Conservation (phyloP, 2,113 vertebrate species). For the Micromys minutus region DNA sequence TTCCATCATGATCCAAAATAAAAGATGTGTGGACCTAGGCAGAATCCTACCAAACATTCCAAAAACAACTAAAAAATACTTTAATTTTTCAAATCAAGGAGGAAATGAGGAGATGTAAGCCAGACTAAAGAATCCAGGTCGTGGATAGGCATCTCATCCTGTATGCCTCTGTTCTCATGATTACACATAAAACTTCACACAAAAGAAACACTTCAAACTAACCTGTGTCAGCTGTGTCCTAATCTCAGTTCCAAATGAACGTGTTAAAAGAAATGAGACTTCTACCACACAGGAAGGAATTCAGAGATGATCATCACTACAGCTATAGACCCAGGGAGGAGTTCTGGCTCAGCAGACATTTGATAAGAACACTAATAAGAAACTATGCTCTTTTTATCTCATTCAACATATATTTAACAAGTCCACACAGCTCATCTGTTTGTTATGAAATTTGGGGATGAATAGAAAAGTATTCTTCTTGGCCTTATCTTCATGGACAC, state of each 20-base stretch:
- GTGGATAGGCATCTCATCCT: not conserved
- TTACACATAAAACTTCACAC: not conserved
- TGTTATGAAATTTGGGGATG: not conserved
- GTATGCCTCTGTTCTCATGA: conserved; percentile 8
- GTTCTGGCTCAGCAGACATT: not conserved
- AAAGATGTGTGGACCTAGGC: not conserved
- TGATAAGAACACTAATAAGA: not conserved
- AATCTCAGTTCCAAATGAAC: not conserved
- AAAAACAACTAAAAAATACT: not conserved
- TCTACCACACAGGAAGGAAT: not conserved
- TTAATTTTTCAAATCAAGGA: not conserved
- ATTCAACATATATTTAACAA: not conserved
- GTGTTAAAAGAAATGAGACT: not conserved
- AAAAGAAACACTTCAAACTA: not conserved
- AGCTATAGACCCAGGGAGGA: not conserved
- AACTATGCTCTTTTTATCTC: not conserved
- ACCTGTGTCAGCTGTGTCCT: not conserved
- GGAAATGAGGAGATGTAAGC: not conserved
- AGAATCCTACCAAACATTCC: not conserved
- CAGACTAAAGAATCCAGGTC: not conserved
- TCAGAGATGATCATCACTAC: not conserved
- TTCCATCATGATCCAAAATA: not conserved
- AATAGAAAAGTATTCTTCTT: not conserved
- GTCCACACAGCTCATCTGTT: not conserved
- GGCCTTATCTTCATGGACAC: not conserved